phyloP scores from a whole-genome alignment of 2,113 vertebrate genomes.

The Carassius auratus region DNA sequence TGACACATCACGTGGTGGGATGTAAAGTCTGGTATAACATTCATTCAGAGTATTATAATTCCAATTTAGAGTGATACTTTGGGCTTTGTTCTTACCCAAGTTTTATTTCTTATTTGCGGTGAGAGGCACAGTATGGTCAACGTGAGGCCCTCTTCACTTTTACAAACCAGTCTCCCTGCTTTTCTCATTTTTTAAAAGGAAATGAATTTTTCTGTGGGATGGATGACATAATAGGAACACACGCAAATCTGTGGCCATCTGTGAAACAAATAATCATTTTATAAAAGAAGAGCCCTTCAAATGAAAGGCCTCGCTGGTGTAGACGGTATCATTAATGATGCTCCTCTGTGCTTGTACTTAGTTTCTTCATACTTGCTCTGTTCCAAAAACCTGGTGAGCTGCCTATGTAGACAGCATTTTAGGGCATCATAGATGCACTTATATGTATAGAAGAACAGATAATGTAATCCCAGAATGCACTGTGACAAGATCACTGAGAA shows the following conservation, averaged over 20 bases:
- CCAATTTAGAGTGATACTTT: constrained; percentile 9
- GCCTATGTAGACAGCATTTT: background rate
- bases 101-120: constrained; percentile 26
- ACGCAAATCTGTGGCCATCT: constrained; percentile 50
- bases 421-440: background rate
- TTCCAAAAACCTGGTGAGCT: background rate
- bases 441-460: background rate
- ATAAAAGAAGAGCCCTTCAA: constrained; percentile 35
- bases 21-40: constrained; percentile 35
- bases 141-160: constrained; percentile 8
- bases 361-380: background rate
- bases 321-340: background rate
- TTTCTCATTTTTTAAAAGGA: constrained; percentile 61
- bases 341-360: background rate
- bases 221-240: constrained; percentile 57
- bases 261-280: constrained; percentile 59
- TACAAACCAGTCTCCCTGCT: constrained; percentile 50
- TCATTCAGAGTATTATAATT: constrained; percentile 29
- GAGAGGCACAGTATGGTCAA: constrained; percentile 9
- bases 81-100: constrained; percentile 36
- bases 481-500: background rate
- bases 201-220: constrained; percentile 58
- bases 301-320: constrained; percentile 14
- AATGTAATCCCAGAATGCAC: background rate
- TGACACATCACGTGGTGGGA: constrained; percentile 31